A percentile compares a stretch with the other conserved stretches of the same genome.
Conservation (phyloP, 2,113 vertebrate species). For the Eulemur macaco region DNA sequence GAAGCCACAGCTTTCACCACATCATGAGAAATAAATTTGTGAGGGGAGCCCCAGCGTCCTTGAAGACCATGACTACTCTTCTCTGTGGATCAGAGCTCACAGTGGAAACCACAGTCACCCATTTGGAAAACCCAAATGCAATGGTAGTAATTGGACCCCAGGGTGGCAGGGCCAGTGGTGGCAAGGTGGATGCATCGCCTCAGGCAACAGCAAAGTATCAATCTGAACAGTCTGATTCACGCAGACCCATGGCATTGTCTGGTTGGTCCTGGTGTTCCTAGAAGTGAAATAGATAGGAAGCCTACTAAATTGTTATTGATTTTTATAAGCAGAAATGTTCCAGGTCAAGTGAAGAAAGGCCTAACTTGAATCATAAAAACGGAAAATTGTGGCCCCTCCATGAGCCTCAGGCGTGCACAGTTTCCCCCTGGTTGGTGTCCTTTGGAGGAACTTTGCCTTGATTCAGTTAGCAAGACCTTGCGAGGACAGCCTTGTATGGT, state of each 20-base stretch:
- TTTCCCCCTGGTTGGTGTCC: not conserved
- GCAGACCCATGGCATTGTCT: not conserved
- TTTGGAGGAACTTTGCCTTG: not conserved
- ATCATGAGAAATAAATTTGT: not conserved
- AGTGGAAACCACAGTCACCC: not conserved
- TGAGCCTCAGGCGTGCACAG: not conserved
- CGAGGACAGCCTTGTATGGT: rapidly evolving
- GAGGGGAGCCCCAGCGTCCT: not conserved
- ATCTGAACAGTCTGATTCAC: not conserved
- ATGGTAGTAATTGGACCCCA: not conserved
- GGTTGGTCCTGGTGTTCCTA: not conserved
- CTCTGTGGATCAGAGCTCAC: not conserved
- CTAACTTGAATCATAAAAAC: not conserved
- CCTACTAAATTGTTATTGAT: not conserved
- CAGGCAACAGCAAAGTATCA: not conserved
- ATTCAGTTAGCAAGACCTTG: not conserved
- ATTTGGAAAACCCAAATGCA: not conserved
- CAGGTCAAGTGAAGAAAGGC: not conserved
- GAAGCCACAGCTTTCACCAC: not conserved
- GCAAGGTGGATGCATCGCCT: not conserved
- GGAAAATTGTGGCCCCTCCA: not conserved
- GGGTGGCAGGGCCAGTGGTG: not conserved
- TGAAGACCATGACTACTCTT: not conserved
- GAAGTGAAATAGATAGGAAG: not conserved
- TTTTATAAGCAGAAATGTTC: not conserved